Conservation (phyloP, 2,888 invertebrate genomes). For the Caenorhabditis sinica region DNA sequence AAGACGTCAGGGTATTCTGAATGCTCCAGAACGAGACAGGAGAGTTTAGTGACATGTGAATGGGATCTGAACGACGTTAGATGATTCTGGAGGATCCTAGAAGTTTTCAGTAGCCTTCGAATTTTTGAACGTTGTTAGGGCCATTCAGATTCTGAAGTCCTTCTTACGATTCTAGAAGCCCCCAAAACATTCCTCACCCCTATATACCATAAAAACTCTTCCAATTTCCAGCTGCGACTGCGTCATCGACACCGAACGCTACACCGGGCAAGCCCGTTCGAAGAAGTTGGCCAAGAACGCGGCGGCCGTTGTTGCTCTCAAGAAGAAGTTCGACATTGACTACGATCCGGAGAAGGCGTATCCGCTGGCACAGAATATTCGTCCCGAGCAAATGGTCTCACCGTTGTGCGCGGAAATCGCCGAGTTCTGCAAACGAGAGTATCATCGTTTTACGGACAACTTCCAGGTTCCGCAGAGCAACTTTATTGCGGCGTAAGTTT, state of each 20-base stretch:
- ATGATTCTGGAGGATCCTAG: too few relatives aligned
- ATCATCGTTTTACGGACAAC: slow-evolving; percentile 42
- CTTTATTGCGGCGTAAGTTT: neutral
- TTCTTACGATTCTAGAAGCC: too few relatives aligned
- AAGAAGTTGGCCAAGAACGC: slow-evolving; percentile 74
- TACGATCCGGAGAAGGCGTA: slow-evolving; percentile 39
- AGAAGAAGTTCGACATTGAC: slow-evolving; percentile 62
- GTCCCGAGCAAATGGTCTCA: slow-evolving; percentile 8
- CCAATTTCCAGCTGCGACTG: slow-evolving; percentile 65
- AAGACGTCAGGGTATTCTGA: too few relatives aligned
- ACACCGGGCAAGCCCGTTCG: slow-evolving; percentile 66
- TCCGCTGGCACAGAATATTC: slow-evolving; percentile 35
- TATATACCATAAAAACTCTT: too few relatives aligned
- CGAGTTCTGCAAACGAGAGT: slow-evolving; percentile 64
- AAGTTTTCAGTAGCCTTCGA: too few relatives aligned
- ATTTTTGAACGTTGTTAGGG: too few relatives aligned
- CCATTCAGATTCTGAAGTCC: too few relatives aligned
- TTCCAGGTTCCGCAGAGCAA: neutral
- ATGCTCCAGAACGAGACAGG: too few relatives aligned
- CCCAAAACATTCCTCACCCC: too few relatives aligned
- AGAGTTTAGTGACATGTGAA: too few relatives aligned
- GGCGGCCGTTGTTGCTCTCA: slow-evolving; percentile 68
- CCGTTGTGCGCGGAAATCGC: slow-evolving; percentile 37
- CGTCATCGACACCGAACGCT: slow-evolving; percentile 54
- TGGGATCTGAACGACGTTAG: too few relatives aligned